Evolutionary conservation across 2,797 vertebrate genomes (phyloP).

Genomic region (Rhabdomys pumilio): DNA sequence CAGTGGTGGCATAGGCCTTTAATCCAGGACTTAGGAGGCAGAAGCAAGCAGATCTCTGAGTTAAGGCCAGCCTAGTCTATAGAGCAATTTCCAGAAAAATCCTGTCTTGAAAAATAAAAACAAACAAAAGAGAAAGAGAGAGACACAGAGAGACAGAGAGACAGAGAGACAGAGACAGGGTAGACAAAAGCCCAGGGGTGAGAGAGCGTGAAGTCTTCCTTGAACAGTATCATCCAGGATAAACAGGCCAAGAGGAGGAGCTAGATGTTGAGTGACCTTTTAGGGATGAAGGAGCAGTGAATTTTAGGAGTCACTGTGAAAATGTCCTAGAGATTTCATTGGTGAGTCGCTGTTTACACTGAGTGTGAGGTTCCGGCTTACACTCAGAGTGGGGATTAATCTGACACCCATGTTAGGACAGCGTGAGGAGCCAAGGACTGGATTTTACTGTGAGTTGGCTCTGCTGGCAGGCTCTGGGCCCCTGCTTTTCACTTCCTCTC

Average conservation of each 20-base stretch:
- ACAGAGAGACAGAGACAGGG: not conserved
- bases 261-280: not conserved
- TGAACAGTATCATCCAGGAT: not conserved
- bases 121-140: too few relatives aligned
- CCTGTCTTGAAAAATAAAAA: not conserved
- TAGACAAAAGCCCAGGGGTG: not conserved
- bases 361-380: not conserved
- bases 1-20: not conserved
- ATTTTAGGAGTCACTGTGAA: not conserved
- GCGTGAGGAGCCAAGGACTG: not conserved
- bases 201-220: not conserved
- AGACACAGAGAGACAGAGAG: not conserved
- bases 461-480: not conserved
- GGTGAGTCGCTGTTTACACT: not conserved
- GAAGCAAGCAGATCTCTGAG: not conserved
- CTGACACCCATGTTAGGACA: not conserved
- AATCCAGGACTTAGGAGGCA: not conserved
- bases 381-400: not conserved
- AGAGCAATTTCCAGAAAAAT: not conserved
- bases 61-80: not conserved
- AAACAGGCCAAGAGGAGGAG: not conserved
- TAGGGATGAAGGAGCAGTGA: not conserved
- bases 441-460: slow-evolving; percentile 45
- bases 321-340: not conserved
- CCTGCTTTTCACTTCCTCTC: slow-evolving; percentile 43